A percentile compares a stretch with the other conserved stretches of the same genome.
Conservation (phyloP, 1,140 invertebrate genomes). For the Trialeurodes vaporariorum region DNA sequence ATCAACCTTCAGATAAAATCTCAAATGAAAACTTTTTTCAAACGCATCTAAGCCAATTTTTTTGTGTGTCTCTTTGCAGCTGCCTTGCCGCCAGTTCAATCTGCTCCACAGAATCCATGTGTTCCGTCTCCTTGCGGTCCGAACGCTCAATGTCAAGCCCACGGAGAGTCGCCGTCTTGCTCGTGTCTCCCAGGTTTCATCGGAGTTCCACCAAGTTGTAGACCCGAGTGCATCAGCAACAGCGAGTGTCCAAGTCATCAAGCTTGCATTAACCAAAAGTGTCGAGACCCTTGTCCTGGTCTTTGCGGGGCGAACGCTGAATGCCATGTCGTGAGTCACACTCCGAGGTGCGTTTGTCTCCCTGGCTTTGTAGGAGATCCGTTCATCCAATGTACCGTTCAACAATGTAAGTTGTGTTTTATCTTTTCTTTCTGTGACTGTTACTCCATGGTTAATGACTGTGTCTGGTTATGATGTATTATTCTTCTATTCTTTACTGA, state of each 20-base stretch:
- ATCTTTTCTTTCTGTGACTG: too few relatives aligned
- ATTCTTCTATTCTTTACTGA: too few relatives aligned
- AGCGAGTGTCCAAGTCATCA: constrained; percentile 46
- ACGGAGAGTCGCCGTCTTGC: constrained; percentile 48
- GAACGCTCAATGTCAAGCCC: constrained; percentile 48
- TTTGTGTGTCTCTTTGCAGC: not conserved
- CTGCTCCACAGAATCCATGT: constrained; percentile 41
- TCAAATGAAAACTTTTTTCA: too few relatives aligned
- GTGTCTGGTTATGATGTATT: too few relatives aligned
- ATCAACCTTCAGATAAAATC: too few relatives aligned
- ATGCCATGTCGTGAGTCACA: constrained; percentile 53
- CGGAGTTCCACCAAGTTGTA: constrained; percentile 50
- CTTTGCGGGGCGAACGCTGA: constrained; percentile 50
- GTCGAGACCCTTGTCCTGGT: constrained; percentile 51
- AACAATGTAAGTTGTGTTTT: constrained; percentile 17
- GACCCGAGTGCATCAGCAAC: constrained; percentile 51
- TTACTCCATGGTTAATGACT: too few relatives aligned
- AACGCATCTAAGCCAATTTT: too few relatives aligned
- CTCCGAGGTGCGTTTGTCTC: constrained; percentile 47
- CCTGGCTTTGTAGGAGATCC: constrained; percentile 46
- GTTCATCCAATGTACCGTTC: constrained; percentile 42
- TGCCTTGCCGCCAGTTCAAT: constrained; percentile 19
- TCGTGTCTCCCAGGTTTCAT: constrained; percentile 47
- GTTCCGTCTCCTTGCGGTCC: constrained; percentile 56
- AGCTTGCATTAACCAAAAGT: constrained; percentile 55